A percentile compares a stretch with the other conserved stretches of the same genome.
Conservation (phyloP, 2,888 invertebrate genomes). For the Steinernema scapterisci region DNA sequence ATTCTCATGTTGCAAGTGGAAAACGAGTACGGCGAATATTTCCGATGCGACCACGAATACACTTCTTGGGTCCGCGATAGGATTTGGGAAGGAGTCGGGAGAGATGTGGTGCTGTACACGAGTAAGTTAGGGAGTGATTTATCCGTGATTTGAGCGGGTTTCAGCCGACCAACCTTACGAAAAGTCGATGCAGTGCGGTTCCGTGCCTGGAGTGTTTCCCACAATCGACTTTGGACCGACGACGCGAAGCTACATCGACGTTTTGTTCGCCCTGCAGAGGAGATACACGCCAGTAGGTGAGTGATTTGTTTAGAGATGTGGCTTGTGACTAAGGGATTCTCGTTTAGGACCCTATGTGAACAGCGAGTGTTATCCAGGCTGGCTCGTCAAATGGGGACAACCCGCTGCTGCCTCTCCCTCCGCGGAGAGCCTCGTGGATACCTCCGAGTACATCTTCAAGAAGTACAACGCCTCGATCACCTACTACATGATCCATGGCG, state of each 20-base stretch:
- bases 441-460: constrained; percentile 39
- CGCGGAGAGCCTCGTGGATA: constrained; percentile 38
- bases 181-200: constrained; percentile 74
- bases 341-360: constrained; percentile 81
- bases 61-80: constrained; percentile 76
- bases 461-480: constrained; percentile 53
- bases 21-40: constrained; percentile 71
- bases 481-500: constrained; percentile 61
- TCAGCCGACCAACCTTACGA: constrained; percentile 78
- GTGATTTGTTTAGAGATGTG: background rate
- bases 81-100: constrained; percentile 72
- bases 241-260: constrained; percentile 17
- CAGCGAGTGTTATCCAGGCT: constrained; percentile 81
- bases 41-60: constrained; percentile 77
- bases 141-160: background rate
- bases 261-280: constrained; percentile 69
- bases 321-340: background rate
- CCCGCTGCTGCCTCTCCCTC: constrained; percentile 40
- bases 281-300: constrained; percentile 59
- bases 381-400: constrained; percentile 84
- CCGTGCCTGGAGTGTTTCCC: constrained; percentile 76
- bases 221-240: constrained; percentile 72
- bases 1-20: constrained; percentile 70
- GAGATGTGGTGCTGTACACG: constrained; percentile 78
- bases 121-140: constrained; percentile 40